Conservation (phyloP, 2,113 vertebrate species). For the Ictalurus punctatus region DNA sequence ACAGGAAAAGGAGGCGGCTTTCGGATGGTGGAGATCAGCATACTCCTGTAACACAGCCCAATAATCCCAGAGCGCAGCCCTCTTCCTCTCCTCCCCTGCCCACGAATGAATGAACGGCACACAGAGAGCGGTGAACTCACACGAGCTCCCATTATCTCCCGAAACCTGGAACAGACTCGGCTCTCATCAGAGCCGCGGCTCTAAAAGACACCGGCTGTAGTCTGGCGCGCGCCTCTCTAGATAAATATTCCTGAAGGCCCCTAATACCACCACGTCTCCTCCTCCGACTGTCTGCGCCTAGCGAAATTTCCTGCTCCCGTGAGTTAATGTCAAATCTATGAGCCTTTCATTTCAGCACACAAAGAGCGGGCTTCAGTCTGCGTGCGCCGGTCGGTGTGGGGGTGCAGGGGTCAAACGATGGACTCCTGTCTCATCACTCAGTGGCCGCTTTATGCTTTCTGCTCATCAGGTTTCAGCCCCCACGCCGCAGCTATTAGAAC, state of each 20-base stretch:
- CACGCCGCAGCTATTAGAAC: not conserved
- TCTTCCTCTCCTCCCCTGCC: constrained; percentile 43
- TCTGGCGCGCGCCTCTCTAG: constrained; percentile 69
- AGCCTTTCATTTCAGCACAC: constrained; percentile 67
- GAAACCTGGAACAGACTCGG: constrained; percentile 41
- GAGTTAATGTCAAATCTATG: constrained; percentile 71
- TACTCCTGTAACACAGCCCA: constrained; percentile 59
- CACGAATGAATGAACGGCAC: constrained; percentile 50
- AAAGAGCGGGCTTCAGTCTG: constrained; percentile 43
- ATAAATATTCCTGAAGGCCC: constrained; percentile 78
- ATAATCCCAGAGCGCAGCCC: constrained; percentile 63
- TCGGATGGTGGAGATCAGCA: constrained; percentile 59
- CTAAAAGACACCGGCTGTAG: constrained; percentile 73
- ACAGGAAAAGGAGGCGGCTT: constrained; percentile 49
- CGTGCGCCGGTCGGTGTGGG: not conserved
- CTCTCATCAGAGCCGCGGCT: constrained; percentile 47
- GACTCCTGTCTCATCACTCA: constrained; percentile 49
- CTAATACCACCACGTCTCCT: constrained; percentile 71
- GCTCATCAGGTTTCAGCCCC: constrained; percentile 25
- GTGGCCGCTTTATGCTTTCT: constrained; percentile 30
- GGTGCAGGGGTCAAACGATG: constrained; percentile 44
- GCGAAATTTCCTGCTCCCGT: constrained; percentile 71
- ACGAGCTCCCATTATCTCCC: constrained; percentile 56
- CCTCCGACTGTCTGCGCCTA: constrained; percentile 54
- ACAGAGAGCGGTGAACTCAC: constrained; percentile 43